Evolutionary conservation across 2,113 vertebrate genomes (phyloP).

Genomic region (Ophiodon elongatus): DNA sequence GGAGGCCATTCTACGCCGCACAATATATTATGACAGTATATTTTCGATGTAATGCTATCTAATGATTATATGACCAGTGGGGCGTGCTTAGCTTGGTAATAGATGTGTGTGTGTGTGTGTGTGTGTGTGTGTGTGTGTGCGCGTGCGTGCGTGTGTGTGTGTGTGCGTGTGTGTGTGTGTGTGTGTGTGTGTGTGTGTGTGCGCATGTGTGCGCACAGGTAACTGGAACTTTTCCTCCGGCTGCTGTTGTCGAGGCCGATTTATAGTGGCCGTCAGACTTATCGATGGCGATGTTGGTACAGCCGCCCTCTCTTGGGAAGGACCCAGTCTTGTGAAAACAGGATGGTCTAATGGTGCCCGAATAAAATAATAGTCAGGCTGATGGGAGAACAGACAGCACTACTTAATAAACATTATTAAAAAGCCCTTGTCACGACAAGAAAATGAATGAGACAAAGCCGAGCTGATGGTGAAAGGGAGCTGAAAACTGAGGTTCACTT

Average conservation of each 20-base stretch:
- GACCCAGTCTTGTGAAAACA: not conserved
- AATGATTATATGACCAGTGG: conserved; percentile 55
- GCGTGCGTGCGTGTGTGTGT: conserved; percentile 20
- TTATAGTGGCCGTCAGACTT: conserved; percentile 5
- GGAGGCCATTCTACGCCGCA: conserved; percentile 56
- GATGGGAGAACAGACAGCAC: conserved; percentile 45
- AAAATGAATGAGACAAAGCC: not conserved
- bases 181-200: conserved; percentile 20
- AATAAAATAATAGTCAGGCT: conserved; percentile 74
- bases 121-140: conserved; percentile 22
- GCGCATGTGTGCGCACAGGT: conserved; percentile 22
- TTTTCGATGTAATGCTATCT: conserved; percentile 37
- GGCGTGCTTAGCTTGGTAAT: conserved; percentile 10
- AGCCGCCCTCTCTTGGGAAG: not conserved
- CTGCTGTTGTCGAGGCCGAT: conserved; percentile 10
- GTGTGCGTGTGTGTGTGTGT: conserved; percentile 29
- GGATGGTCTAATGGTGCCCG: conserved; percentile 77
- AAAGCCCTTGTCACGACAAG: conserved; percentile 59
- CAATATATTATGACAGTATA: conserved; percentile 42
- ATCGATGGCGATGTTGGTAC: not conserved
- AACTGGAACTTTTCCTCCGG: conserved; percentile 41
- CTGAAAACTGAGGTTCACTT: not conserved
- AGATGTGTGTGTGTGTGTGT: conserved; percentile 30
- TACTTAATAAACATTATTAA: conserved; percentile 62
- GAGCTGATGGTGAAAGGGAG: not conserved